Conservation (phyloP, 2,113 vertebrate genomes). For the Leptobrachium ailaonicum region DNA sequence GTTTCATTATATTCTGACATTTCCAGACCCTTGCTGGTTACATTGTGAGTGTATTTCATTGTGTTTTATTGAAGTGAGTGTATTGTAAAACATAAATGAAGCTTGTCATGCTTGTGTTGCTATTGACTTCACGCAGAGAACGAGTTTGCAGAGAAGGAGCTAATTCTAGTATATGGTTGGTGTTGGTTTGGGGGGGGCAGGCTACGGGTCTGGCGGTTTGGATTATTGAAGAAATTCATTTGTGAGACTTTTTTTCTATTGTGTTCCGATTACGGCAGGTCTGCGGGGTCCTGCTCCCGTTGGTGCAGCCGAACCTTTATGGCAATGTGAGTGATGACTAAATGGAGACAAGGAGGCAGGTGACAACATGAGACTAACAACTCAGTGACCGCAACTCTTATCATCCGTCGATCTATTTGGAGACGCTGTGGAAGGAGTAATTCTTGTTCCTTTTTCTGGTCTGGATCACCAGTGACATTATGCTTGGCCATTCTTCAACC, state of each 20-base stretch:
- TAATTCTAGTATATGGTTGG: not conserved
- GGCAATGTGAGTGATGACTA: not conserved
- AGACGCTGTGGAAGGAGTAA: no score
- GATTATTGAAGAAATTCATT: conserved; percentile 17
- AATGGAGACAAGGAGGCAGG: not conserved
- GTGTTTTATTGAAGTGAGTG: conserved; percentile 42
- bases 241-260: not conserved
- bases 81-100: conserved; percentile 47
- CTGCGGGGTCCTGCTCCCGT: not conserved
- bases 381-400: not conserved
- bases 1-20: conserved; percentile 48
- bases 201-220: not conserved
- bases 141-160: conserved; percentile 28
- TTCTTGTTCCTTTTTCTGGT: no score
- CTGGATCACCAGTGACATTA: no score
- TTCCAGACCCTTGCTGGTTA: conserved; percentile 36
- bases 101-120: conserved; percentile 35
- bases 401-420: not conserved
- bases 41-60: conserved; percentile 33
- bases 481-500: no score
- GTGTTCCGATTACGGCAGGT: not conserved
- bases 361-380: not conserved
- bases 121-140: conserved; percentile 30
- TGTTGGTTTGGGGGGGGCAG: no score
- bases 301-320: not conserved